A percentile compares a stretch with the other conserved stretches of the same genome.
Evolutionary conservation across 2,113 vertebrate genomes (phyloP).

Genomic region (Heterochromis multidens): DNA sequence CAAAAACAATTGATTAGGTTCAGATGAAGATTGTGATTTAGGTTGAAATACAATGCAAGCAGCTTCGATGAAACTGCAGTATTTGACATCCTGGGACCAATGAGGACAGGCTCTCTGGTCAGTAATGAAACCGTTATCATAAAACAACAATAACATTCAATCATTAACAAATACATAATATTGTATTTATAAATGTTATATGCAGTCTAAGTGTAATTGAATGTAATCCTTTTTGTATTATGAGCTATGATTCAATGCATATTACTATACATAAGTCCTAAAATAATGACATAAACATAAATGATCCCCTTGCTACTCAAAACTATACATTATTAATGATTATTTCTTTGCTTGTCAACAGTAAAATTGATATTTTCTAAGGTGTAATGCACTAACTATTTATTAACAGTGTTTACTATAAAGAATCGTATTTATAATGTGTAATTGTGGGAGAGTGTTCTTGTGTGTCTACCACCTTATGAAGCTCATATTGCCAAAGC

Average conservation of each 20-base stretch:
- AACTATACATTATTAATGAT: neutral
- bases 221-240: neutral
- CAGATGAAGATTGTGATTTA: neutral
- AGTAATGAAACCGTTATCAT: neutral
- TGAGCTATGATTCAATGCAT: neutral
- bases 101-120: neutral
- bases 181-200: neutral
- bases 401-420: neutral
- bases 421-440: neutral
- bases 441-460: neutral
- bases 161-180: neutral
- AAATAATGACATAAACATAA: neutral
- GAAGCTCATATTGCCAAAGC: too few species aligned
- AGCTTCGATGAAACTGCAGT: neutral
- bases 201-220: neutral
- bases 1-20: neutral
- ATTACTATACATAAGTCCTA: neutral
- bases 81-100: neutral
- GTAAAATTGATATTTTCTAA: neutral
- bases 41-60: neutral
- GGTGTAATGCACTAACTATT: neutral
- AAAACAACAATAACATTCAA: too few species aligned
- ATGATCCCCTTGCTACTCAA: neutral
- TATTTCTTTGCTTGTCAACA: neutral
- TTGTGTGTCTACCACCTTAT: too few species aligned